These are phyloP conservation scores for Bagarius yarrelli DNA, from an alignment of 2,113 vertebrate species.

Conservation along the genomic window DNA sequence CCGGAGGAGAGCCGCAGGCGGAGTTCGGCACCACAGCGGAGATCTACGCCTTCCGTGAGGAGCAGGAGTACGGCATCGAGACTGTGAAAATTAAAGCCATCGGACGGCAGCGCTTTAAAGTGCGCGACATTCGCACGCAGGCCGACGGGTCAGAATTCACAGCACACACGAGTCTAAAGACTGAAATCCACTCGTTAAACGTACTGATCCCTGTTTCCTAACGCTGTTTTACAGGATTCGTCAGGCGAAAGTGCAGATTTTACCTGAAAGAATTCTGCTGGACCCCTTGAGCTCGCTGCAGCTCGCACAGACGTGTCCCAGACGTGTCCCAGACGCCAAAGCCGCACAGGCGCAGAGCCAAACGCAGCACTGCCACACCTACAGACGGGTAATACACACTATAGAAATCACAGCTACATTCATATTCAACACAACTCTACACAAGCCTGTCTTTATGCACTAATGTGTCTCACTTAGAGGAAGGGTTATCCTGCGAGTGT, in stretches of 20 bases:
- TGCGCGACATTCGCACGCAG: constrained; percentile 93
- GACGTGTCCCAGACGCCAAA: constrained; percentile 73
- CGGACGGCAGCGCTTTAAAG: constrained; percentile 93
- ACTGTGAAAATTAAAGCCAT: constrained; percentile 97
- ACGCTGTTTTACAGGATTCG: constrained; percentile 75
- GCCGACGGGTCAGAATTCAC: constrained; percentile 87
- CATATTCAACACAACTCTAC: not conserved
- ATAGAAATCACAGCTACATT: not conserved
- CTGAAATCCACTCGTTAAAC: not conserved
- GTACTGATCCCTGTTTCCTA: not conserved
- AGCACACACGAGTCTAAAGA: too few relatives aligned
- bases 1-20: constrained; percentile 75
- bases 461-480: constrained; percentile 73
- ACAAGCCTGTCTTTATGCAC: not conserved
- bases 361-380: constrained; percentile 77
- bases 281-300: constrained; percentile 86
- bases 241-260: constrained; percentile 94
- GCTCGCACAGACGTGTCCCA: constrained; percentile 78
- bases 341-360: constrained; percentile 68
- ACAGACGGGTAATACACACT: constrained; percentile 83
- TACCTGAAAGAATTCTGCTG: constrained; percentile 88
- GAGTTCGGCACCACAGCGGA: constrained; percentile 96
- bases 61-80: constrained; percentile 94
- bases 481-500: constrained; percentile 91
- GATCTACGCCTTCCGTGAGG: constrained; percentile 94